phyloP scores from a whole-genome alignment of 1,140 invertebrate species.

The Euschistus heros region DNA sequence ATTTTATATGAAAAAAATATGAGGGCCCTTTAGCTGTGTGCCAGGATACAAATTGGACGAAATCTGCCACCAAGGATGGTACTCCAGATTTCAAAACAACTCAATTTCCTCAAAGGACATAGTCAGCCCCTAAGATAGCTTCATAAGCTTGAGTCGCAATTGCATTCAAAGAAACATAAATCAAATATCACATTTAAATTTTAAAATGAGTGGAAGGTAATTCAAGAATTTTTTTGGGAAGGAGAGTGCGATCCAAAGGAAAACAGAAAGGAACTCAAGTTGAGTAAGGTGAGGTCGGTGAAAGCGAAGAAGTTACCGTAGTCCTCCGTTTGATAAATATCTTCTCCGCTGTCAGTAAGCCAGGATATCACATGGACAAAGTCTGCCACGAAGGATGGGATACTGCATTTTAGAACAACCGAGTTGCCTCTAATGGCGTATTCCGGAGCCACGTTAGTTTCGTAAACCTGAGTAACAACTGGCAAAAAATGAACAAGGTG shows the following conservation, averaged over 20 bases:
- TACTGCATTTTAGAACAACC: constrained; percentile 82
- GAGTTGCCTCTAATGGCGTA: constrained; percentile 87
- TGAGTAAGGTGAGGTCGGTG: too few species aligned
- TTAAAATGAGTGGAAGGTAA: too few species aligned
- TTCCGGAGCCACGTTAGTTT: constrained; percentile 80
- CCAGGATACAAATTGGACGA: constrained; percentile 77
- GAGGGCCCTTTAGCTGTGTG: constrained; percentile 51
- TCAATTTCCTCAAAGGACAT: constrained; percentile 80
- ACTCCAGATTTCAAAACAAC: constrained; percentile 83
- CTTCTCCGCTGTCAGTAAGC: constrained; percentile 41
- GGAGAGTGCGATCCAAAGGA: too few species aligned
- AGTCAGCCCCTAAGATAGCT: constrained; percentile 79
- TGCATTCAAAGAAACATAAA: constrained; percentile 35
- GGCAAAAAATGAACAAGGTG: constrained; percentile 23
- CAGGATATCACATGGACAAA: constrained; percentile 74
- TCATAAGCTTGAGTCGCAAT: constrained; percentile 79
- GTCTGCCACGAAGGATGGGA: constrained; percentile 76
- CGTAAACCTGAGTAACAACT: constrained; percentile 85
- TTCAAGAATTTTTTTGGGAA: not conserved
- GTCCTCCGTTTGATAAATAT: constrained; percentile 33
- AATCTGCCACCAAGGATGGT: constrained; percentile 64
- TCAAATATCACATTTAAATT: too few species aligned
- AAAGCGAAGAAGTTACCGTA: constrained; percentile 68
- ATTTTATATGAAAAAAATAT: not conserved
- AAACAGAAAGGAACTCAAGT: too few species aligned